These are phyloP conservation scores for Parazoanthus darwini DNA, from an alignment of 92 coral and sea anemone species.

Conservation along the genomic window DNA sequence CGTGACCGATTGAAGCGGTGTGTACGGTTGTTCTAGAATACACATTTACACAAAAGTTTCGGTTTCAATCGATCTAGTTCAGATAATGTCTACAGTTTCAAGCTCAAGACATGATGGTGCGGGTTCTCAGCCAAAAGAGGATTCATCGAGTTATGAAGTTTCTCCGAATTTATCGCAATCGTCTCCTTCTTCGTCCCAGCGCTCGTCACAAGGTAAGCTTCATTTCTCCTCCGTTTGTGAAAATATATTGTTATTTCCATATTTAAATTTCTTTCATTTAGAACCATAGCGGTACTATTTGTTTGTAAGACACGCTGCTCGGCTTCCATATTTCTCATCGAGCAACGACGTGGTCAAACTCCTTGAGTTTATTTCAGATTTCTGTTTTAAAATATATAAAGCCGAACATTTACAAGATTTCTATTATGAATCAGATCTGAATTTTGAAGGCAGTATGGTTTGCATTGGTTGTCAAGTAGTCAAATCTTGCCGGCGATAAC, in stretches of 20 bases:
- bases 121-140: conserved; percentile 28
- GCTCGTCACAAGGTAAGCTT: conserved; percentile 30
- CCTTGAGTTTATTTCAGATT: conserved; percentile 19
- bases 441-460: not conserved
- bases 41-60: conserved; percentile 23
- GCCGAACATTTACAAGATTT: not conserved
- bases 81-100: conserved; percentile 24
- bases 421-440: conserved; percentile 15
- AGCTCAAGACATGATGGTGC: conserved; percentile 30
- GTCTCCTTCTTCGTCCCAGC: conserved; percentile 9
- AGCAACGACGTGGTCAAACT: not conserved
- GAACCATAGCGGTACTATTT: conserved; percentile 7
- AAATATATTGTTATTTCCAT: conserved; percentile 18
- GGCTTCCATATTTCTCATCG: not conserved
- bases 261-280: conserved; percentile 5
- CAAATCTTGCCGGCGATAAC: not conserved
- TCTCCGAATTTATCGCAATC: conserved; percentile 31
- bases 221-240: conserved; percentile 12
- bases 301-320: not conserved
- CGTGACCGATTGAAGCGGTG: conserved; percentile 40
- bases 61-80: conserved; percentile 23
- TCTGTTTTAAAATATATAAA: not conserved
- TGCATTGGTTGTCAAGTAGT: conserved; percentile 33
- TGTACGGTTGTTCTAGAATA: conserved; percentile 18
- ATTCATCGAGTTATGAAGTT: not conserved